These are phyloP conservation scores for Sanderia malayensis DNA, from an alignment of 30 jellyfish, hydroid and myxozoan species.

Conservation along the genomic window DNA sequence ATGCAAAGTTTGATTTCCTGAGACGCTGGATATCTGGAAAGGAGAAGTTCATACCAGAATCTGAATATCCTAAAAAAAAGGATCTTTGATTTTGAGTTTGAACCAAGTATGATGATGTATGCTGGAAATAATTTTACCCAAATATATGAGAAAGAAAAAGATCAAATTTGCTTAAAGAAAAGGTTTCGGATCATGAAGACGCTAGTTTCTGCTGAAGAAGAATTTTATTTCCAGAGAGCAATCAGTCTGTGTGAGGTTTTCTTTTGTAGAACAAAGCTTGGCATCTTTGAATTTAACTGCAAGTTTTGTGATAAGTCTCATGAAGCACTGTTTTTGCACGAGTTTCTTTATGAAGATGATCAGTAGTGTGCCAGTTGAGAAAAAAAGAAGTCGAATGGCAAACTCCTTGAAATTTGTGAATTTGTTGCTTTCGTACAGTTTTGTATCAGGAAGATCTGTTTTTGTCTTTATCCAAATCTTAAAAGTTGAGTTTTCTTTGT, in stretches of 20 bases:
- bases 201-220: conserved; percentile 34
- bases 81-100: conserved; percentile 11
- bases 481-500: not conserved
- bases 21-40: conserved; percentile 33
- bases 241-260: conserved; percentile 19
- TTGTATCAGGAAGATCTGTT: conserved; percentile 1
- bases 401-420: conserved; percentile 3
- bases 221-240: conserved; percentile 25
- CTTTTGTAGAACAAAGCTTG: conserved; percentile 35
- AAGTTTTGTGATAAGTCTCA: conserved; percentile 32
- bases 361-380: conserved; percentile 4
- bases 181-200: conserved; percentile 16
- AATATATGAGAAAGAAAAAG: conserved; percentile 13
- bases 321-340: conserved; percentile 24
- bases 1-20: conserved; percentile 13
- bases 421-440: conserved; percentile 6
- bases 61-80: conserved; percentile 23
- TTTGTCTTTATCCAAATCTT: conserved; percentile 10
- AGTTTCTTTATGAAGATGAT: conserved; percentile 12
- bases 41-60: conserved; percentile 17
- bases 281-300: conserved; percentile 27
- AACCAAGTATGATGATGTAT: conserved; percentile 29
- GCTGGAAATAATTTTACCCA: conserved; percentile 20
- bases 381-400: conserved; percentile 13
- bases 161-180: not conserved